Base-by-base conservation (phyloP, 2,888 invertebrate species). In the Pinctada fucata region DNA sequence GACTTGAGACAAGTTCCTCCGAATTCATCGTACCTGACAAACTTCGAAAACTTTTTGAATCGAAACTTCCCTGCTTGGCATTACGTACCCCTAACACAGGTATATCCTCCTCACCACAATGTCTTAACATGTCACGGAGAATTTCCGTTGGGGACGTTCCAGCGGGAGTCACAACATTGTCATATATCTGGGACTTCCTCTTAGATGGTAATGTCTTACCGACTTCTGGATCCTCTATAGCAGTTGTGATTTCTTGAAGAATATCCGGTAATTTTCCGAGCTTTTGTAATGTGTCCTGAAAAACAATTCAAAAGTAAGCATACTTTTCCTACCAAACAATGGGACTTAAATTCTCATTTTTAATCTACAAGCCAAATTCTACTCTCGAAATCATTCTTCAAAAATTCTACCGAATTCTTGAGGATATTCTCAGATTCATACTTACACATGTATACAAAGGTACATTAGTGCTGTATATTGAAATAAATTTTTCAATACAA, bases 111-210 rank as follows among this genome's bases (percentile, higher is more conserved):
- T 87, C 88, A 1, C 88, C 88, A 76, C 88, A 89, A 70, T 88
- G 87, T 3, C 86, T 82, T 76, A 90, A 79, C 87, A 89, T 88
- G 78, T 88, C 88, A 45, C 86, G 82, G 45, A 89, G 74, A 2
- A 88, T 81, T 79, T 89, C 88, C 4, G 88, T 88, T 1, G 88
- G 87, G 0, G 89, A 88, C 0, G 89, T 85, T 13, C 83, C 83
- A 4, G 81, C 80, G 10, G 86, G 83, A n/a, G 77, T 75, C 31
- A 73, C 85, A 48, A 89, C 83, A 80, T 90, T 90, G 83, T 90
- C 90, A 72, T 90, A 90, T 76, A 87, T 87, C 79, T 89, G 89
- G 79, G 88, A 88, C 74, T 86, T 85, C 73, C 89, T 82, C 69
- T 88, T 88, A 45, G 77, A 78, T 45, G 84, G 84, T 52, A 84